phyloP scores from a whole-genome alignment of 1,140 invertebrate species.

The Platyscapa corneri region DNA sequence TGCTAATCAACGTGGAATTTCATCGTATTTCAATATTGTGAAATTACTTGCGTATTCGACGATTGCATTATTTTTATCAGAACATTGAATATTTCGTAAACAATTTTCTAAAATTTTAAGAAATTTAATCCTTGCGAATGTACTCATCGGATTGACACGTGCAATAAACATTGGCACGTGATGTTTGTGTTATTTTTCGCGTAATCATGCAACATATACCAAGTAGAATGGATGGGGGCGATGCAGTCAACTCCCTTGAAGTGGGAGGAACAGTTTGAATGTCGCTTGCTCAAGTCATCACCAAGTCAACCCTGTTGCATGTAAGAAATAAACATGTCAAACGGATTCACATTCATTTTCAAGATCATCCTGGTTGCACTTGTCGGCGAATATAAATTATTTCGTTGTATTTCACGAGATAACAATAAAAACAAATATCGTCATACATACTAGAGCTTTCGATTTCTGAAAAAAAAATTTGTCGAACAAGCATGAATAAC shows the following conservation, averaged over 20 bases:
- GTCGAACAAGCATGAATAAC: too few species aligned
- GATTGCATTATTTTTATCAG: background rate
- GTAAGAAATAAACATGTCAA: slow-evolving; percentile 61
- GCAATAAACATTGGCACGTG: slow-evolving; percentile 4
- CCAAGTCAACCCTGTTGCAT: slow-evolving; percentile 64
- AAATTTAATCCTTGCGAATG: slow-evolving; percentile 32
- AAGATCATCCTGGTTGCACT: background rate
- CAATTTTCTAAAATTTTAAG: background rate
- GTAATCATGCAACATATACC: slow-evolving; percentile 9
- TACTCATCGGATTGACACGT: slow-evolving; percentile 17
- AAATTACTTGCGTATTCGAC: background rate
- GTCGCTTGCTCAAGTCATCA: slow-evolving; percentile 56
- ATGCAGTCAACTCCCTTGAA: slow-evolving; percentile 40
- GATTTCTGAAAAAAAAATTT: too few species aligned
- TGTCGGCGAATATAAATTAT: background rate
- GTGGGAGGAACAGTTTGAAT: slow-evolving; percentile 45
- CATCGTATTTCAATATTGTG: background rate
- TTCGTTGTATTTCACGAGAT: background rate
- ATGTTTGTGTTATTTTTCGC: slow-evolving; percentile 12
- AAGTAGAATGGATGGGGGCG: slow-evolving; percentile 52
- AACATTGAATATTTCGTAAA: slow-evolving; percentile 8
- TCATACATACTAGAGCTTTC: too few species aligned
- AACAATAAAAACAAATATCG: too few species aligned
- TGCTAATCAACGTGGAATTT: slow-evolving; percentile 1
- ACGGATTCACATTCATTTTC: slow-evolving; percentile 39